Evolutionary conservation across 2,888 invertebrate genomes (phyloP).

Genomic region (Bombylius major): DNA sequence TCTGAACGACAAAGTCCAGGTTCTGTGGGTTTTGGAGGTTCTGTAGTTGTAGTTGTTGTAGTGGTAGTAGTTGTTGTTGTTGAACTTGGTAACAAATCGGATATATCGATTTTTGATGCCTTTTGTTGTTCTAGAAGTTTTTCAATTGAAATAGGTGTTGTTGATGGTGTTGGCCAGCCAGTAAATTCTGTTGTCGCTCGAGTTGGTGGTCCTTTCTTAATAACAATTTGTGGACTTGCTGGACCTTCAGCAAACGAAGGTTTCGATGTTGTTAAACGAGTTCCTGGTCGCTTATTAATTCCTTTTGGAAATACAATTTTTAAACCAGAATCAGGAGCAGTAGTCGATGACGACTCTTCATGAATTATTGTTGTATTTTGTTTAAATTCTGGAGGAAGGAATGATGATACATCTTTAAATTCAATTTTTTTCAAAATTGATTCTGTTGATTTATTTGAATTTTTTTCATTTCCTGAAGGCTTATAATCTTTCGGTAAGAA

Average conservation of each 20-base stretch:
- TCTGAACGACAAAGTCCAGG: constrained; percentile 65
- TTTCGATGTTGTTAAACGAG: constrained; percentile 44
- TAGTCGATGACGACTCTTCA: constrained; percentile 32
- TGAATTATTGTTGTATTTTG: constrained; percentile 19
- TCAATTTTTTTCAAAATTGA: constrained; percentile 23
- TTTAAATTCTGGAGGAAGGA: constrained; percentile 47
- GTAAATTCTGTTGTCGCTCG: constrained; percentile 81
- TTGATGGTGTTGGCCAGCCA: constrained; percentile 81
- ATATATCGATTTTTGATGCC: constrained; percentile 44
- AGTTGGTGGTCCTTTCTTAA: constrained; percentile 74
- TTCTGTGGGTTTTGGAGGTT: constrained; percentile 55
- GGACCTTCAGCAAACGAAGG: constrained; percentile 37
- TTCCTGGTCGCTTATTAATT: constrained; percentile 43
- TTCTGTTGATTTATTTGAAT: constrained; percentile 5
- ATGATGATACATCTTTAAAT: constrained; percentile 35
- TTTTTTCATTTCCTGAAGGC: constrained; percentile 14
- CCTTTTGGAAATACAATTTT: constrained; percentile 68
- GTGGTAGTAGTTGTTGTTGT: constrained; percentile 46
- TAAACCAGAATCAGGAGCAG: constrained; percentile 37
- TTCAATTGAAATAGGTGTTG: constrained; percentile 75
- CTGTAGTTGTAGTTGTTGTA: constrained; percentile 57
- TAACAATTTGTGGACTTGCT: constrained; percentile 46
- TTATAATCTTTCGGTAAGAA: constrained; percentile 53
- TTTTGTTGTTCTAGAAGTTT: constrained; percentile 58
- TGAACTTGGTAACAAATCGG: constrained; percentile 34